These are phyloP conservation scores for Nasonia longicornis DNA, from an alignment of 1,140 invertebrate genomes.

Conservation along the genomic window DNA sequence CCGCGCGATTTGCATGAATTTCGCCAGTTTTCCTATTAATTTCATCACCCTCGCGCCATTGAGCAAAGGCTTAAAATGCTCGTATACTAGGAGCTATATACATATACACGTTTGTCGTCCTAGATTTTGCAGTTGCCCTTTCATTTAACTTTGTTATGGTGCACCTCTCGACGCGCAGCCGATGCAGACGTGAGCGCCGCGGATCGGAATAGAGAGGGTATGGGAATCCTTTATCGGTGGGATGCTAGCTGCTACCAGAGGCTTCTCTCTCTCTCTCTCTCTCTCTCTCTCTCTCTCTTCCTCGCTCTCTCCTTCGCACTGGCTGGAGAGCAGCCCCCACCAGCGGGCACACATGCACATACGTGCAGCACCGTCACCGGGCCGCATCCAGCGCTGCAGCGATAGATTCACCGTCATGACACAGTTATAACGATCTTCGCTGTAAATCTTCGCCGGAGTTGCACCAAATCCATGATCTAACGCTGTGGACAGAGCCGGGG, in stretches of 20 bases:
- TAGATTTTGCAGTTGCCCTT: constrained; percentile 46
- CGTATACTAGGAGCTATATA: constrained; percentile 34
- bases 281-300: constrained; percentile 9
- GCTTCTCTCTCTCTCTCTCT: constrained; percentile 15
- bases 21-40: constrained; percentile 48
- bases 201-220: constrained; percentile 35
- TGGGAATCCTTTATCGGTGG: constrained; percentile 39
- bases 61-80: constrained; percentile 42
- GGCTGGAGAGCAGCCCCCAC: constrained; percentile 46
- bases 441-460: constrained; percentile 67
- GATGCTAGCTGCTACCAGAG: neutral
- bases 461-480: constrained; percentile 71
- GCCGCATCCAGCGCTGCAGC: neutral
- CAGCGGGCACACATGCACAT: constrained; percentile 4
- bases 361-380: constrained; percentile 50
- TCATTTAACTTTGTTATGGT: constrained; percentile 47
- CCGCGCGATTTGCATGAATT: constrained; percentile 44
- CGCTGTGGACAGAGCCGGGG: constrained; percentile 67
- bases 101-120: constrained; percentile 34
- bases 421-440: constrained; percentile 62
- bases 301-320: constrained; percentile 7
- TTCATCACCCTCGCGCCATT: constrained; percentile 44
- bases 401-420: constrained; percentile 61
- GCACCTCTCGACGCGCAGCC: too few species aligned
- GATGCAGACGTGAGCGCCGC: neutral